Evolutionary conservation across 2,113 vertebrate species (phyloP).

Genomic region (Typhlomys cinereus): DNA sequence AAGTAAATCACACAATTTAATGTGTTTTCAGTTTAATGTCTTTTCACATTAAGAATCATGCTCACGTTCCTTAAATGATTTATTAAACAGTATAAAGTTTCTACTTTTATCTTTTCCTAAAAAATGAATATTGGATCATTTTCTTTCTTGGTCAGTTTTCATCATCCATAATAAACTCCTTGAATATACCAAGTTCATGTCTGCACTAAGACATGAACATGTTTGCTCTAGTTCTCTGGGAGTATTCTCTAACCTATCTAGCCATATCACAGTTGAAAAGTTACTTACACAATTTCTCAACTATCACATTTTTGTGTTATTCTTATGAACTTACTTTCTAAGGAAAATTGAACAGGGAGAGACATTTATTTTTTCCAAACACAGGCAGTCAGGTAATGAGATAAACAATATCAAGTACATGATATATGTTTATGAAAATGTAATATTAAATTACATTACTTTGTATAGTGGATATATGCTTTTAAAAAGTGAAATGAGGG

Average conservation of each 20-base stretch:
- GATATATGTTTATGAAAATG: background rate
- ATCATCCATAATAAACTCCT: background rate
- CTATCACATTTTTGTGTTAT: constrained; percentile 80
- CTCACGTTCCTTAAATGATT: background rate
- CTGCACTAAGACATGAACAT: background rate
- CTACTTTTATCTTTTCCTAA: background rate
- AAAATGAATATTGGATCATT: background rate
- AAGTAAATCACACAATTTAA: background rate
- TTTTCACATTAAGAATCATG: background rate
- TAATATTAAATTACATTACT: background rate
- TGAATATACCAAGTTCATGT: background rate
- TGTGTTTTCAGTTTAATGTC: background rate
- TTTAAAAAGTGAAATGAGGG: background rate
- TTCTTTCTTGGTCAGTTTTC: background rate
- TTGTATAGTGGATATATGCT: background rate
- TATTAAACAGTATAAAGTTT: background rate
- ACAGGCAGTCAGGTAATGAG: constrained; percentile 88
- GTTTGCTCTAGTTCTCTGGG: background rate
- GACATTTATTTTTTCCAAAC: constrained; percentile 96
- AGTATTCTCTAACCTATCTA: background rate
- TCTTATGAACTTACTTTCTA: constrained; percentile 96
- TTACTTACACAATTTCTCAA: background rate
- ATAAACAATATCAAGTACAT: background rate
- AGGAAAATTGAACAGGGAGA: constrained; percentile 95
- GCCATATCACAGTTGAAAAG: background rate